A percentile compares a stretch with the other conserved stretches of the same genome.
Conservation (phyloP, 2,113 vertebrate species). For the Anser brachyrhynchus region DNA sequence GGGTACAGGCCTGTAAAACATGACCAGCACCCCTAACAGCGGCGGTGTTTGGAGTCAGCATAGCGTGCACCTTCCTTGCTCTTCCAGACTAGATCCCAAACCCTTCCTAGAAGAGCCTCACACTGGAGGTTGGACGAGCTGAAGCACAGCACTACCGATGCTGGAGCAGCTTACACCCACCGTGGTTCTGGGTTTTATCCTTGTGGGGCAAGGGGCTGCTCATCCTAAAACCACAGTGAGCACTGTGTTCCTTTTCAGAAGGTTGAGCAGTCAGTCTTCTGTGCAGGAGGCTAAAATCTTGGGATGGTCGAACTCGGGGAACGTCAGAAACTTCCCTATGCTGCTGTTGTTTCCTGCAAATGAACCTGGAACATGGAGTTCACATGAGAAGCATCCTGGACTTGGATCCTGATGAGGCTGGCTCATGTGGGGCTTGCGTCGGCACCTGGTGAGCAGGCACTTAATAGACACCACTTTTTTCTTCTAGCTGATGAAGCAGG, state of each 20-base stretch:
- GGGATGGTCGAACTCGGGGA: neutral
- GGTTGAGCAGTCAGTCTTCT: neutral
- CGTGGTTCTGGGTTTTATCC: neutral
- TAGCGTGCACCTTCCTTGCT: neutral
- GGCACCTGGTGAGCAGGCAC: neutral
- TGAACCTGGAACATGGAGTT: neutral
- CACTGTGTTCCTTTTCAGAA: no score
- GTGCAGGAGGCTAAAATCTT: neutral
- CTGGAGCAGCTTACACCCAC: neutral
- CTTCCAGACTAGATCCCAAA: neutral
- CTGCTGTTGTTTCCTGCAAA: neutral
- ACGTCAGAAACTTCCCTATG: neutral
- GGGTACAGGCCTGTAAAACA: neutral
- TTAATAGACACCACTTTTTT: neutral
- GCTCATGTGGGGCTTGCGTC: no score
- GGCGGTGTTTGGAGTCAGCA: neutral
- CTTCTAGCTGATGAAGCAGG: neutral
- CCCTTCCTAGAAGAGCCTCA: neutral
- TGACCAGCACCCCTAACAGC: neutral
- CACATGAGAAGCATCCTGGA: neutral
- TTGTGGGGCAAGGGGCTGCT: neutral
- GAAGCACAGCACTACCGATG: rapidly evolving
- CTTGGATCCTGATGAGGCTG: neutral
- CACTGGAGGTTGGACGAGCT: neutral
- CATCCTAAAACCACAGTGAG: neutral